These are phyloP conservation scores for Bothrops jararaca DNA, from an alignment of 2,113 vertebrate species.

Conservation along the genomic window DNA sequence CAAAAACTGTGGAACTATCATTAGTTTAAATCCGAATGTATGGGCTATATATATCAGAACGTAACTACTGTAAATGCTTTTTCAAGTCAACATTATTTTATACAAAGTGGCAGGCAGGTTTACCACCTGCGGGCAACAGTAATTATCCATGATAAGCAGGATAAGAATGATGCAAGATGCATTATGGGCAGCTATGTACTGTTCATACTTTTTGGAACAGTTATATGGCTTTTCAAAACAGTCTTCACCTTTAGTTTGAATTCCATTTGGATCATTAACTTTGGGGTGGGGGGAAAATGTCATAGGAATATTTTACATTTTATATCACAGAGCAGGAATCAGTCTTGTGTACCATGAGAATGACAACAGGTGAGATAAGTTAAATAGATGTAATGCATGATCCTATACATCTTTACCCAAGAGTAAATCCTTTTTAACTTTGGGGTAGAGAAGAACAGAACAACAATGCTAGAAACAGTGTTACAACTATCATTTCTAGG, in stretches of 20 bases:
- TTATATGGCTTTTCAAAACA: not conserved
- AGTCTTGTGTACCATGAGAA: not conserved
- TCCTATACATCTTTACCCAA: not conserved
- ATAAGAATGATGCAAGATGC: slow-evolving; percentile 29
- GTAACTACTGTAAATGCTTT: slow-evolving; percentile 37
- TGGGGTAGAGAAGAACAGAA: not conserved
- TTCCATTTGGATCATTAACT: not conserved
- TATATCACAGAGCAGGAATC: not conserved
- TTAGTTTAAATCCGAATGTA: not conserved
- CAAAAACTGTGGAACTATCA: not conserved
- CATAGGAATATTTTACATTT: not conserved
- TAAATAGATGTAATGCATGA: not conserved
- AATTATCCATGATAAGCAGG: slow-evolving; percentile 31
- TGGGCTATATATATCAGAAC: not conserved
- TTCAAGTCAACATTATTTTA: slow-evolving; percentile 3
- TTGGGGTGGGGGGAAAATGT: not conserved
- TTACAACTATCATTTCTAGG: not conserved
- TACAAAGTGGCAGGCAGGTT: slow-evolving; percentile 45
- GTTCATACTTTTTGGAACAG: not conserved
- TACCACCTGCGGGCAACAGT: slow-evolving; percentile 16
- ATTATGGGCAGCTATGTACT: not conserved
- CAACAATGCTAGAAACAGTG: not conserved
- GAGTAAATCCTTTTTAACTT: not conserved
- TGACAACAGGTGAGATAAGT: not conserved
- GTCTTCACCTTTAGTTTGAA: not conserved